These are phyloP conservation scores for Muscina levida DNA, from an alignment of 2,888 invertebrate species.

Conservation along the genomic window DNA sequence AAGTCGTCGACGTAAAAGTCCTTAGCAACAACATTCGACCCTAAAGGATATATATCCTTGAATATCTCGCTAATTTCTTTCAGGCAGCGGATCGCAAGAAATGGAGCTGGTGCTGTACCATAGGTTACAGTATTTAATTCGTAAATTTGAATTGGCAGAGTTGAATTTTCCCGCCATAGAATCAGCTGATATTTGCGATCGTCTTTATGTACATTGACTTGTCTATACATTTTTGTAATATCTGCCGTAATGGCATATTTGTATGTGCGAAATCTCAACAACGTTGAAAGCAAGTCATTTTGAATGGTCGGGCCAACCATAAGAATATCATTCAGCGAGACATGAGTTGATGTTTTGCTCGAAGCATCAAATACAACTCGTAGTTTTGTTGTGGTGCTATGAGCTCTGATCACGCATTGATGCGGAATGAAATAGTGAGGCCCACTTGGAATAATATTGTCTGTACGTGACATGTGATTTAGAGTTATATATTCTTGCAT, in stretches of 20 bases:
- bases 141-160: neutral
- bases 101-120: too few relatives aligned
- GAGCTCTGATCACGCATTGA: too few relatives aligned
- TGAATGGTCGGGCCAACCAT: slow-evolving; percentile 48
- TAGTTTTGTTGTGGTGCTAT: too few relatives aligned
- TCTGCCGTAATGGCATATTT: slow-evolving; percentile 33
- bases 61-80: too few relatives aligned
- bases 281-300: slow-evolving; percentile 30
- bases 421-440: too few relatives aligned
- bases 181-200: slow-evolving; percentile 32
- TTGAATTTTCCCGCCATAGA: slow-evolving; percentile 27
- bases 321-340: slow-evolving; percentile 56
- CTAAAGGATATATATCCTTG: too few relatives aligned
- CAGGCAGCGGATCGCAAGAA: too few relatives aligned
- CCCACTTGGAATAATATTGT: slow-evolving; percentile 21
- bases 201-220: too few relatives aligned
- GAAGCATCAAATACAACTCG: too few relatives aligned
- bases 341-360: too few relatives aligned
- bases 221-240: too few relatives aligned
- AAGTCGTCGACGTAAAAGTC: slow-evolving; percentile 41
- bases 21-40: slow-evolving; percentile 2
- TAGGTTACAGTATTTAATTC: too few relatives aligned
- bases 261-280: slow-evolving; percentile 15
- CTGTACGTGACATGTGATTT: slow-evolving; percentile 56
- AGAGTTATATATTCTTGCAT: slow-evolving; percentile 61